Conservation (phyloP, 2,888 invertebrate genomes). For the Diabrotica balteata region DNA sequence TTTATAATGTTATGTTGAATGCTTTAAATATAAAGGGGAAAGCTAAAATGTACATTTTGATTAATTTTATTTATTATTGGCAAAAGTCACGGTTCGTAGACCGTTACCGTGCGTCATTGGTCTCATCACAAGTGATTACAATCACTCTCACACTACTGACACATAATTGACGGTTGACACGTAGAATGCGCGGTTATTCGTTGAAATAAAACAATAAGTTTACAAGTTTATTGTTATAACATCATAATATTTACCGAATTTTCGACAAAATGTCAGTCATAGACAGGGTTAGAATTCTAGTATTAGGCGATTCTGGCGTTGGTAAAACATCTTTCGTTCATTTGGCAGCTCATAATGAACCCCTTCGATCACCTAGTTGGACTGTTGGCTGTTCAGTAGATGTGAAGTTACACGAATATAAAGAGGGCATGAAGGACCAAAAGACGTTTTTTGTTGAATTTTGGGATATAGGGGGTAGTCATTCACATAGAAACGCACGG, state of each 20-base stretch:
- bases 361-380: slow-evolving; percentile 88
- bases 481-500: slow-evolving; percentile 91
- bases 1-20: too few species aligned
- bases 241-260: neutral
- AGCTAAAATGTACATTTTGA: too few species aligned
- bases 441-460: slow-evolving; percentile 92
- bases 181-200: too few species aligned
- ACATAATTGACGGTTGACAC: too few species aligned
- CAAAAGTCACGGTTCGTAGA: too few species aligned
- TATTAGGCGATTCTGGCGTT: slow-evolving; percentile 92
- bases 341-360: slow-evolving; percentile 86
- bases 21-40: too few species aligned
- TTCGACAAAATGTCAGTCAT: slow-evolving; percentile 73
- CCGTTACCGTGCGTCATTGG: too few species aligned
- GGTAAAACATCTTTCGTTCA: slow-evolving; percentile 96
- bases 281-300: slow-evolving; percentile 89
- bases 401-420: slow-evolving; percentile 93
- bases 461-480: slow-evolving; percentile 97
- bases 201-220: neutral
- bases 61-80: too few species aligned
- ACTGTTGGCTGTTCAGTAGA: slow-evolving; percentile 96
- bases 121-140: too few species aligned
- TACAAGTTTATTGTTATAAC: neutral
- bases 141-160: too few species aligned
- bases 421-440: slow-evolving; percentile 91